A percentile compares a stretch with the other conserved stretches of the same genome.
Evolutionary conservation across 2,797 vertebrate genomes (phyloP).

Genomic region (Artibeus lituratus): DNA sequence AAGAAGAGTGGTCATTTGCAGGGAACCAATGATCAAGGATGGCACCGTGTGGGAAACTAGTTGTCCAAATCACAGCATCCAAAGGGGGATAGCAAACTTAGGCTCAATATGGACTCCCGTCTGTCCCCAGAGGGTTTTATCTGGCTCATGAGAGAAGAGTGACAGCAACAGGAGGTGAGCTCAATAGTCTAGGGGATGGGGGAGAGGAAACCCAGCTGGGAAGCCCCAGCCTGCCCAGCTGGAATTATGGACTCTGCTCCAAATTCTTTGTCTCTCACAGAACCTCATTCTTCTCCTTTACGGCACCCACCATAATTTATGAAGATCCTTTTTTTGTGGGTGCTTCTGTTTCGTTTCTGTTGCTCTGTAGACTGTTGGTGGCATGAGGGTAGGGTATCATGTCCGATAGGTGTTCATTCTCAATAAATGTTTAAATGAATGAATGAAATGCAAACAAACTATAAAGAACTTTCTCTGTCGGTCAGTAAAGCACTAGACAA

Average conservation of each 20-base stretch:
- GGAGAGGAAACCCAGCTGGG: background rate
- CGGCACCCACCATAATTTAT: background rate
- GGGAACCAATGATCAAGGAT: background rate
- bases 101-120: background rate
- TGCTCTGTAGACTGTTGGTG: background rate
- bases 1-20: background rate
- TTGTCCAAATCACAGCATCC: background rate
- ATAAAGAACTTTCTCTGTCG: background rate
- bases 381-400: background rate
- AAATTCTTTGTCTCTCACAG: background rate
- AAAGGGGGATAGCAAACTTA: background rate
- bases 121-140: background rate
- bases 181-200: background rate
- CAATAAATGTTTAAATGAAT: background rate
- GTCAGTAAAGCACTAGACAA: background rate
- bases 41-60: background rate
- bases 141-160: background rate
- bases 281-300: background rate
- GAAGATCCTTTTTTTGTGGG: background rate
- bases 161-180: background rate
- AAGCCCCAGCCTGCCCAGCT: background rate
- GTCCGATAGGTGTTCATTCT: background rate
- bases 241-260: background rate
- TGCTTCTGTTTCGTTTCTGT: background rate
- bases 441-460: background rate